Evolutionary conservation across 2,113 vertebrate genomes (phyloP).

Genomic region (Heteronetta atricapilla): DNA sequence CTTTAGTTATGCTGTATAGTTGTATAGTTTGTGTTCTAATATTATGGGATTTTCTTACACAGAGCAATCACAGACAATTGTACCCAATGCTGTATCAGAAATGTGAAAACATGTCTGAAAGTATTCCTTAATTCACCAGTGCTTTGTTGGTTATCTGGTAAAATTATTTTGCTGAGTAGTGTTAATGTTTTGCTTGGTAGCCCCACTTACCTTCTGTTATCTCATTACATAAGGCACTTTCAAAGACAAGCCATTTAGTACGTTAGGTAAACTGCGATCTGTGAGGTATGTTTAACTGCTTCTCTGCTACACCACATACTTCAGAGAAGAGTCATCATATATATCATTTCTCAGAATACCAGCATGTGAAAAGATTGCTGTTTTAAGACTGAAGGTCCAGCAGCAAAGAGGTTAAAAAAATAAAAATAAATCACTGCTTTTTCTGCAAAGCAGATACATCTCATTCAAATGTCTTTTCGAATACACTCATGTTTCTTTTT

Average conservation of each 20-base stretch:
- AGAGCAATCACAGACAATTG: not conserved
- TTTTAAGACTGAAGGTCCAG: not conserved
- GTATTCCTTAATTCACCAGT: not conserved
- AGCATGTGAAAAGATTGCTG: not conserved
- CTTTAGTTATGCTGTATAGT: not conserved
- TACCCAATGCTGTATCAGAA: not conserved
- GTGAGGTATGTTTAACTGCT: not conserved
- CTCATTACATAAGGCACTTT: not conserved
- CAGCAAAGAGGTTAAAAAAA: not conserved
- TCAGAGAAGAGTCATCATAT: not conserved
- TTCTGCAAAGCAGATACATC: not conserved
- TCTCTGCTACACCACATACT: not conserved
- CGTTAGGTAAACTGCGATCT: not conserved
- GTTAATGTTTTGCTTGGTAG: not conserved
- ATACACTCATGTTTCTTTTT: not conserved
- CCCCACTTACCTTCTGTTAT: not conserved
- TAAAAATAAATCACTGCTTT: not conserved
- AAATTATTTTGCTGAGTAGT: not conserved
- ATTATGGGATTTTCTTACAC: not conserved
- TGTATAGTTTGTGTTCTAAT: not conserved
- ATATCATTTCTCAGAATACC: not conserved
- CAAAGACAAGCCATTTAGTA: not conserved
- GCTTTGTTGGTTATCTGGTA: not conserved
- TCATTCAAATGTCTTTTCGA: not conserved
- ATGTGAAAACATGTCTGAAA: not conserved